These are phyloP conservation scores for Chinchilla lanigera DNA, from an alignment of 2,113 vertebrate genomes.

Conservation along the genomic window DNA sequence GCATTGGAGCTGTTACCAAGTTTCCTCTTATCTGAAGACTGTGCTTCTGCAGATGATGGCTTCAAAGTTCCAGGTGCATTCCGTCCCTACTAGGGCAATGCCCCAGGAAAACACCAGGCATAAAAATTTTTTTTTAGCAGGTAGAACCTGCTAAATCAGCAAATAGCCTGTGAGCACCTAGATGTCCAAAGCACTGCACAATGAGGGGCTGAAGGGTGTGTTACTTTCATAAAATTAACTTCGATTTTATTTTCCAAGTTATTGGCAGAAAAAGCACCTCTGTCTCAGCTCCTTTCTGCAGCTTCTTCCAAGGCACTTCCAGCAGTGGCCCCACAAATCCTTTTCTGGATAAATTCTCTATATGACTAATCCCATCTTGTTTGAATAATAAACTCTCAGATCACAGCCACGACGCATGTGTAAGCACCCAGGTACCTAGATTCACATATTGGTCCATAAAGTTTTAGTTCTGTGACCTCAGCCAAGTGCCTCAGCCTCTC, in stretches of 20 bases:
- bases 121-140: background rate
- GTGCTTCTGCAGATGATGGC: slow-evolving; percentile 10
- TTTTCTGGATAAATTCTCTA: background rate
- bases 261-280: background rate
- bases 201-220: accelerated
- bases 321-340: background rate
- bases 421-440: background rate
- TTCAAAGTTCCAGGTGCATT: slow-evolving; percentile 42
- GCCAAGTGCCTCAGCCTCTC: background rate
- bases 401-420: accelerated
- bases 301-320: background rate
- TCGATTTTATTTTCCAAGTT: background rate
- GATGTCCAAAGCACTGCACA: too few species aligned
- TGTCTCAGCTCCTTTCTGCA: background rate
- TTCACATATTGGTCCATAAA: accelerated
- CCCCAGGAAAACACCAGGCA: background rate
- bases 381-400: background rate
- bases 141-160: background rate
- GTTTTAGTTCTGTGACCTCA: background rate
- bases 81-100: background rate
- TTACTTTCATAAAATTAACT: background rate
- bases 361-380: background rate
- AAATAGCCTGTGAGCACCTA: background rate
- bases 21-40: slow-evolving; percentile 60
- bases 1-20: background rate